Base-by-base conservation (phyloP, 2,888 invertebrate species). In the Brenthis ino region DNA sequence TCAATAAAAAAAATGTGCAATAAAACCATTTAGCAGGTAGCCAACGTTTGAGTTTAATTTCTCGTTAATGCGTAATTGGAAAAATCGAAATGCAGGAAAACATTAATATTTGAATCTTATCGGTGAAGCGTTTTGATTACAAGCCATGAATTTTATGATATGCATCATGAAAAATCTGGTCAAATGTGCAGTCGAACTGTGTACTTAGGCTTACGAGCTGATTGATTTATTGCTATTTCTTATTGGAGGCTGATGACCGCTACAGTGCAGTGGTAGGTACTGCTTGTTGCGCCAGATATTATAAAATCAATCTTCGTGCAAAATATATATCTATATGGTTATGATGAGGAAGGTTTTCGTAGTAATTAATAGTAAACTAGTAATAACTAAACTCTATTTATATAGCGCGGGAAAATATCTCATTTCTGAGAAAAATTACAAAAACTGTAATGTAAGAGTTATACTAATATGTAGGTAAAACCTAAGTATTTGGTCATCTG, bases 181-280 rank as follows among this genome's bases (percentile, higher is more conserved):
- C 13, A 58, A 47, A 61, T 37, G 20, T 37, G 28, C 53, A 55
- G 47, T 16, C 28, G 12, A 43, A n/a, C 14, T 55, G 5, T 54
- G 33, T 55, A 60, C 55, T 61, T 33, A 6, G 5, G 48, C 61
- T 55, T 50, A 61, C 60, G 61, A 61, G 3, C 20, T 37, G 37
- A 56, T 67, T 61, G 48, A 67, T 54, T 47, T 56, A 61, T 48
- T 58, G 12, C 58, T 53, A 12, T 56, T 55, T 57, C 53, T 37
- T 53, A 51, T 28, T 53, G 53, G 64, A 12, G 43, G 20, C 3
- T 28, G 28, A 28, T 4, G 4, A 28, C 28, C 28, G 28, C 28
- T 43, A 11, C 8, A 43, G 37, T 43, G 37, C 2, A 11, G 37
- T 43, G 8, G 37, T 11, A 43, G 8, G 8, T 8, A 37, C 37